Percentiles rank a stretch among this genome's conserved stretches.
These are phyloP conservation scores for Oscheius sp. DNA, from an alignment of 2,888 invertebrate genomes.

Conservation along the genomic window DNA sequence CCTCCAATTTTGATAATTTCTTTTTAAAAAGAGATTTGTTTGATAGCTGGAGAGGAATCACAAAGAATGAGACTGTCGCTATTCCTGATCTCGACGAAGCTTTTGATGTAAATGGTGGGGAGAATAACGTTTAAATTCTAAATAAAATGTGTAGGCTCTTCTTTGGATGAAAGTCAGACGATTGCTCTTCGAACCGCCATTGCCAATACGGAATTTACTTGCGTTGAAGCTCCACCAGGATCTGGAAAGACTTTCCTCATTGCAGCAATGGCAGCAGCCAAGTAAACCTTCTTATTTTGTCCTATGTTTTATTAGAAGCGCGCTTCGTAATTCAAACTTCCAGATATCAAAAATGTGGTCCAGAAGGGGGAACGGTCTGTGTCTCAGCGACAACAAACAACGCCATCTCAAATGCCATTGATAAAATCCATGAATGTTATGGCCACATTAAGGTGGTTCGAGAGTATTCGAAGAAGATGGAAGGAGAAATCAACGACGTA, in stretches of 20 bases:
- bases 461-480: slow-evolving; percentile 16
- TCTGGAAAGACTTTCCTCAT: slow-evolving; percentile 23
- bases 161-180: slow-evolving; percentile 8
- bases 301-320: too few relatives aligned
- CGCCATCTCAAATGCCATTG: slow-evolving; percentile 25
- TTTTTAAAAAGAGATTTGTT: not conserved
- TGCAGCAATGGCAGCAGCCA: slow-evolving; percentile 15
- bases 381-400: slow-evolving; percentile 21
- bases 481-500: slow-evolving; percentile 12
- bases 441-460: not conserved
- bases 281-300: not conserved
- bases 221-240: slow-evolving; percentile 23
- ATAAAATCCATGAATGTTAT: slow-evolving; percentile 10
- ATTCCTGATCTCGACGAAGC: not conserved
- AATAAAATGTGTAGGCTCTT: not conserved
- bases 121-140: too few relatives aligned
- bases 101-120: slow-evolving; percentile 3
- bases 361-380: not conserved
- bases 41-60: slow-evolving; percentile 19
- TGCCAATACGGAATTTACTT: slow-evolving; percentile 1
- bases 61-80: not conserved
- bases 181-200: slow-evolving; percentile 4
- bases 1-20: not conserved
- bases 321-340: not conserved
- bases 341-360: not conserved